Evolutionary conservation across 1,140 invertebrate species (phyloP).

Genomic region (Diachasmimorpha longicaudata): DNA sequence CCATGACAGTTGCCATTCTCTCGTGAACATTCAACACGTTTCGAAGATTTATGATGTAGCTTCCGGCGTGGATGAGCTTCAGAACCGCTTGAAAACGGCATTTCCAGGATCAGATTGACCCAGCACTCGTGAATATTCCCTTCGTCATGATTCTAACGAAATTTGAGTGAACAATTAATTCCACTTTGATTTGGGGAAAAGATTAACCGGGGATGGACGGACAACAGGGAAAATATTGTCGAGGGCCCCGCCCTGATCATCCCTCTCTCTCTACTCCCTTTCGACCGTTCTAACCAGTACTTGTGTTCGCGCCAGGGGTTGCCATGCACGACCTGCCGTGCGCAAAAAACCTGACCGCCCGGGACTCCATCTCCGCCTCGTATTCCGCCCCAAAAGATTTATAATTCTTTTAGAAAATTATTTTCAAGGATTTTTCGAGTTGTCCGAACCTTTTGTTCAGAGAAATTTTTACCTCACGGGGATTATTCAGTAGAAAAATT

Average conservation of each 20-base stretch:
- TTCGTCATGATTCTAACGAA: background rate
- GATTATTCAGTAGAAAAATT: too few species aligned
- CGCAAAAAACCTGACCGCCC: conserved; percentile 14
- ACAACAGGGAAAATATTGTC: background rate
- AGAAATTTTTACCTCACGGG: too few species aligned
- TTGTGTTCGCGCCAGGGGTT: background rate
- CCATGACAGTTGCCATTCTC: background rate
- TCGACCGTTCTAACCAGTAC: background rate
- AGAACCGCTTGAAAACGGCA: background rate
- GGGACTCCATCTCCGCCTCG: conserved; percentile 1
- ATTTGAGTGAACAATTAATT: background rate
- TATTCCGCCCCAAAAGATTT: background rate
- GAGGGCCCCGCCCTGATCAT: background rate
- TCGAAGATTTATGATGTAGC: background rate
- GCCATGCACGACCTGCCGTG: background rate
- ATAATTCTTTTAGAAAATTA: background rate
- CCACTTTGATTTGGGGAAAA: background rate
- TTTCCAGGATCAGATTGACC: background rate
- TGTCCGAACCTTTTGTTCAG: too few species aligned
- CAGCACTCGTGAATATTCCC: background rate
- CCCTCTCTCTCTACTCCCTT: background rate
- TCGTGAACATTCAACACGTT: background rate
- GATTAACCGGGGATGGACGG: background rate
- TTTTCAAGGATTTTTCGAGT: background rate
- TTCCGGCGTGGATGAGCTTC: background rate